phyloP scores from a whole-genome alignment of 2,113 vertebrate species.

The western clawed frog (Xenopus tropicalis) region DNA sequence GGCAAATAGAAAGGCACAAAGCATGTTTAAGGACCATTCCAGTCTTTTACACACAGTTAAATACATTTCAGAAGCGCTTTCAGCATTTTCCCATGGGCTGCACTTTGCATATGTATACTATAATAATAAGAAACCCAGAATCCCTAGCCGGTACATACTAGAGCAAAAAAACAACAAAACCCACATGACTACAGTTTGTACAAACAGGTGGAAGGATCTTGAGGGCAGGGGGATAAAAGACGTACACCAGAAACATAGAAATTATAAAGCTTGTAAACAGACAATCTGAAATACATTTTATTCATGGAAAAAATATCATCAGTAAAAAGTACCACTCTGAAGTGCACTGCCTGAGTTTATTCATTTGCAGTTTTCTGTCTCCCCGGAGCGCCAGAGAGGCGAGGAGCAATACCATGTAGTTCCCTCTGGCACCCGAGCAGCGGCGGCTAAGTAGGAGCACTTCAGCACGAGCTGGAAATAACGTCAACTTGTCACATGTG shows the following conservation, averaged over 20 bases:
- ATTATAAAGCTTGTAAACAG: conserved; percentile 81
- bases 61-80: conserved; percentile 45
- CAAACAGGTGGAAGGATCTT: conserved; percentile 66
- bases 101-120: conserved; percentile 69
- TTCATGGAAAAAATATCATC: conserved; percentile 81
- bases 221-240: conserved; percentile 62
- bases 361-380: conserved; percentile 47
- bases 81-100: conserved; percentile 47
- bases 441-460: conserved; percentile 67
- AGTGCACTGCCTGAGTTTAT: conserved; percentile 77
- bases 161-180: conserved; percentile 61
- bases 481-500: conserved; percentile 68
- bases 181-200: conserved; percentile 60
- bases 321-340: conserved; percentile 88
- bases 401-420: conserved; percentile 51
- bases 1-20: conserved; percentile 37
- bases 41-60: conserved; percentile 63
- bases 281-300: conserved; percentile 77
- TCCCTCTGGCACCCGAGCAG: conserved; percentile 12
- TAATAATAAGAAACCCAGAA: conserved; percentile 51
- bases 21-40: conserved; percentile 42
- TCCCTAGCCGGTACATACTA: conserved; percentile 55
- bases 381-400: neutral
- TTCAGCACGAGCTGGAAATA: conserved; percentile 69
- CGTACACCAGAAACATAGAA: conserved; percentile 63